phyloP scores from a whole-genome alignment of 2,113 vertebrate species.

The Petaurus breviceps region DNA sequence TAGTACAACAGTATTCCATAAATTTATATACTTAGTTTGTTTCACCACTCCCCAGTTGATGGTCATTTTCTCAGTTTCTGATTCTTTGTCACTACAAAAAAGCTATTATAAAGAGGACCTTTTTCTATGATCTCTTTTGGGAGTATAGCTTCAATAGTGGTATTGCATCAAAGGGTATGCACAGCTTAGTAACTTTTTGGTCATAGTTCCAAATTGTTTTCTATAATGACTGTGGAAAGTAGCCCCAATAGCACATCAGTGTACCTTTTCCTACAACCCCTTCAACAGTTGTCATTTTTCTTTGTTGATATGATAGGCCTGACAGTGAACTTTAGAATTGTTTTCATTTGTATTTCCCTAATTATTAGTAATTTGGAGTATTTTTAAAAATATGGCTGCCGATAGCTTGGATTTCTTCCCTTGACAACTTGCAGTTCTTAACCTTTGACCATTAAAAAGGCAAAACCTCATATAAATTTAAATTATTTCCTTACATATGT shows the following conservation, averaged over 20 bases:
- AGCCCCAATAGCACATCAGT: neutral
- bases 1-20: neutral
- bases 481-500: neutral
- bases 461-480: neutral
- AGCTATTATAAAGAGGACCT: too few relatives aligned
- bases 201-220: neutral
- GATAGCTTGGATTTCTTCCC: neutral
- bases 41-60: neutral
- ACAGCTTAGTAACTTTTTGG: neutral
- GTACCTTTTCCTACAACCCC: neutral
- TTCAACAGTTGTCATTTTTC: neutral
- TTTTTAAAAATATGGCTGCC: neutral
- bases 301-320: neutral
- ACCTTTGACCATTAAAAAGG: neutral
- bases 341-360: neutral
- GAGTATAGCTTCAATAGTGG: neutral
- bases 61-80: neutral
- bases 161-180: neutral
- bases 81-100: neutral
- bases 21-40: neutral
- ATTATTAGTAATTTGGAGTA: neutral
- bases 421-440: neutral
- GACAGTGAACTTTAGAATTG: neutral
- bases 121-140: neutral
- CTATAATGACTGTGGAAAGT: neutral